These are phyloP conservation scores for Paguma larvata DNA, from an alignment of 2,797 vertebrate genomes.

Conservation along the genomic window DNA sequence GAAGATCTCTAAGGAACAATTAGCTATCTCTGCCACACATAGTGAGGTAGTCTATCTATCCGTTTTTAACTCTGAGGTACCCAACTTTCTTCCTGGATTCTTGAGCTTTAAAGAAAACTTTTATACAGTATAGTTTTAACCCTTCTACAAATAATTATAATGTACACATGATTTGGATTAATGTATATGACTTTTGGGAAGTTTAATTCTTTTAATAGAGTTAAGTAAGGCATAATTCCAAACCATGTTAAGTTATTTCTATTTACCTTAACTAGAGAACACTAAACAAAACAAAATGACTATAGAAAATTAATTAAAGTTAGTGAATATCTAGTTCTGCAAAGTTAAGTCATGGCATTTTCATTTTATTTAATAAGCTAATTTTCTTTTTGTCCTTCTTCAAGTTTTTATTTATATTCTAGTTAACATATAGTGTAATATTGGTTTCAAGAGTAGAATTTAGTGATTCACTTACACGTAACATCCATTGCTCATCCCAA, in stretches of 20 bases:
- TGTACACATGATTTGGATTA: not conserved
- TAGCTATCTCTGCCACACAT: not conserved
- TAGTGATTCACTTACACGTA: not conserved
- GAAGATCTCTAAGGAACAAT: not conserved
- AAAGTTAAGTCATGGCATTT: not conserved
- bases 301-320: not conserved
- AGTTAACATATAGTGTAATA: not conserved
- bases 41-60: not conserved
- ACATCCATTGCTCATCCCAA: not conserved
- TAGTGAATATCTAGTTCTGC: not conserved
- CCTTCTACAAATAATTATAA: constrained; percentile 12
- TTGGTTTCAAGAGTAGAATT: not conserved
- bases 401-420: not conserved
- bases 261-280: not conserved
- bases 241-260: constrained; percentile 1
- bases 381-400: not conserved
- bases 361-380: not conserved
- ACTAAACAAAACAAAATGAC: constrained; percentile 22
- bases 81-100: not conserved
- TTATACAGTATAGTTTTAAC: not conserved
- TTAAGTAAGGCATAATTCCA: not conserved
- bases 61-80: not conserved
- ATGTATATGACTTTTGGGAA: not conserved
- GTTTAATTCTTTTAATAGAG: not conserved
- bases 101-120: not conserved